These are phyloP conservation scores for Drosophila kohkoa DNA, from an alignment of 1,140 invertebrate genomes.

Conservation along the genomic window DNA sequence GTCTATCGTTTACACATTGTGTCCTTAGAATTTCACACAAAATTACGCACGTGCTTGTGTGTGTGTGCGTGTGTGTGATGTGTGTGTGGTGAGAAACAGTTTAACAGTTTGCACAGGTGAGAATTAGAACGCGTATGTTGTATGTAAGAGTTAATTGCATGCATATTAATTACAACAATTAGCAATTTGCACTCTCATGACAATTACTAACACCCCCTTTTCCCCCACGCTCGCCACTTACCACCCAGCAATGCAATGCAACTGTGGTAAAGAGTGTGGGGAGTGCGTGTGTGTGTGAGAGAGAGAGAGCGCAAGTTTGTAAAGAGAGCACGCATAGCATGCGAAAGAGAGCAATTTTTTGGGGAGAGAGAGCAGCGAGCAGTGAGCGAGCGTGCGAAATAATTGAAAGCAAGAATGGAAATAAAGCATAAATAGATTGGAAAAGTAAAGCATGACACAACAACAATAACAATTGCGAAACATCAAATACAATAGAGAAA, in stretches of 20 bases:
- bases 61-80: neutral
- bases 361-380: conserved; percentile 9
- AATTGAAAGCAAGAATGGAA: conserved; percentile 48
- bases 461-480: conserved; percentile 42
- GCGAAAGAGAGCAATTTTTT: conserved; percentile 13
- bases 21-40: conserved; percentile 3
- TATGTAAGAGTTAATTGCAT: conserved; percentile 35
- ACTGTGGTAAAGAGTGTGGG: neutral
- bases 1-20: neutral
- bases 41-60: neutral
- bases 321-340: conserved; percentile 8
- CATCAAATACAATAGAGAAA: conserved; percentile 39
- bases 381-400: conserved; percentile 41
- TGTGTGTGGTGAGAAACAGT: conserved; percentile 1
- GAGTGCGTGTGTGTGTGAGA: conserved; percentile 20
- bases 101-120: conserved; percentile 4
- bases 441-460: conserved; percentile 49
- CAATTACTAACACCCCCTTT: conserved; percentile 15
- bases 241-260: conserved; percentile 1
- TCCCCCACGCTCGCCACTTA: no score
- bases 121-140: conserved; percentile 9
- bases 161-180: conserved; percentile 42
- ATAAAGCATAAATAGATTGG: conserved; percentile 49
- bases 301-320: conserved; percentile 9
- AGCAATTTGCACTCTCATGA: conserved; percentile 41